Evolutionary conservation across 1,140 invertebrate species (phyloP), one percentile per base, ranked within the genome.

Genomic region (Protaetia brevitarsis): DNA sequence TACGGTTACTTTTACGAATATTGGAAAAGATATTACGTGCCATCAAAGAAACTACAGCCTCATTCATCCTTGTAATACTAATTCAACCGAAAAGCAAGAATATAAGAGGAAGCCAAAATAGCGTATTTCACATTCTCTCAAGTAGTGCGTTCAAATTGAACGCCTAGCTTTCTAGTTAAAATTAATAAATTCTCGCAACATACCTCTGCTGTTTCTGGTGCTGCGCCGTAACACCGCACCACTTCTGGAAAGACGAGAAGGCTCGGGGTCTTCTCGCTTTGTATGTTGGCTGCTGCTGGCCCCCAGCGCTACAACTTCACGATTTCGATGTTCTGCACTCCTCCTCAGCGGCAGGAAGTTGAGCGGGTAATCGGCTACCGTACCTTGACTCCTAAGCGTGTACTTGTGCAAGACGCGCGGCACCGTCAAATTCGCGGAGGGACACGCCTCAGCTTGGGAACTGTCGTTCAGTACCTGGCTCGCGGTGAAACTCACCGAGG

Each of bases 171-270:
- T n/a, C n/a, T n/a, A n/a, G n/a, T n/a, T n/a, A n/a, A n/a, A n/a
- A n/a, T n/a, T n/a, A n/a, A n/a, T n/a, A n/a, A n/a, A n/a, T n/a
- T n/a, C n/a, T n/a, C n/a, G n/a, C n/a, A n/a, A 45, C 37, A 13
- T 45, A 45, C 37, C 76, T 76, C 77, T 81, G 71, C 71, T 78
- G 71, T 76, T 76, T 61, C 79, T 77, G 57, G 77, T 77, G 75
- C 76, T 79, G 69, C 79, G 75, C 60, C 77, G 74, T 65, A 79
- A 71, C 67, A 78, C 74, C 60, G 73, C 74, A 61, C 74, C 75
- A 65, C 74, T 74, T 45, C 74, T 69, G 37, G 70, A 72, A 34
- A 77, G 73, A 51, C 76, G 71, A 31, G 75, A 69, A 21, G 73
- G 73, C 68, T 73, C 74, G 31, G 60, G 65, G 59, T 74, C 72